Evolutionary conservation across 2,797 vertebrate genomes (phyloP).

Genomic region (Percopsis omiscomaycus): DNA sequence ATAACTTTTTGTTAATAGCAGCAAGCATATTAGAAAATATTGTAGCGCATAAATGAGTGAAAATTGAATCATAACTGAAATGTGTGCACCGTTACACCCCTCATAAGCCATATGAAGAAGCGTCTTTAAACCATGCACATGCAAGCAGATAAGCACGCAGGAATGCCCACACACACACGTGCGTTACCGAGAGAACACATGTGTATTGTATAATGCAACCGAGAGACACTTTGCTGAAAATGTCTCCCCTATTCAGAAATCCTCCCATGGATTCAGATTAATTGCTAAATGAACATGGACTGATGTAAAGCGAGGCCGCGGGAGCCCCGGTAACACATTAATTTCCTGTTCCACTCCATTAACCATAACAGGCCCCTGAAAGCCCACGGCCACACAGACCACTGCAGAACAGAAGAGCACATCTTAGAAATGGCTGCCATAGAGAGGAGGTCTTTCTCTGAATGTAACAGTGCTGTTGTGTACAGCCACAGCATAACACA

Average conservation of each 20-base stretch:
- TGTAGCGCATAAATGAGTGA: no score
- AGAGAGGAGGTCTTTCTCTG: background rate
- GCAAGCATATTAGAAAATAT: no score
- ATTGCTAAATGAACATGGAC: conserved; percentile 61
- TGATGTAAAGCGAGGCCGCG: conserved; percentile 40
- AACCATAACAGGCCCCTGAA: conserved; percentile 43
- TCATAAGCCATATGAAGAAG: no score
- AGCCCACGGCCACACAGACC: conserved; percentile 16
- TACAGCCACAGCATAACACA: background rate
- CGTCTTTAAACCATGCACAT: no score
- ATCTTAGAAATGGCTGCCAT: conserved; percentile 6
- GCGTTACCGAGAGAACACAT: conserved; percentile 11
- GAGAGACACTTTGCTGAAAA: conserved; percentile 33
- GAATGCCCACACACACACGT: background rate
- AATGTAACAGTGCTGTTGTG: background rate
- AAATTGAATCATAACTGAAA: no score
- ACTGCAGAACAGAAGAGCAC: conserved; percentile 35
- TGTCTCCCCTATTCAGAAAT: conserved; percentile 52
- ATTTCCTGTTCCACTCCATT: conserved; percentile 65
- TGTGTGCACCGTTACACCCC: no score
- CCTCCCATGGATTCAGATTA: conserved; percentile 60
- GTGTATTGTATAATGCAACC: conserved; percentile 18
- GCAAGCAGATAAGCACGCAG: background rate
- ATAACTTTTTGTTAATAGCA: no score
- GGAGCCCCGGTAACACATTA: conserved; percentile 47